Conservation (phyloP, 2,797 vertebrate species). For the Scolopax bukidnonensis region DNA sequence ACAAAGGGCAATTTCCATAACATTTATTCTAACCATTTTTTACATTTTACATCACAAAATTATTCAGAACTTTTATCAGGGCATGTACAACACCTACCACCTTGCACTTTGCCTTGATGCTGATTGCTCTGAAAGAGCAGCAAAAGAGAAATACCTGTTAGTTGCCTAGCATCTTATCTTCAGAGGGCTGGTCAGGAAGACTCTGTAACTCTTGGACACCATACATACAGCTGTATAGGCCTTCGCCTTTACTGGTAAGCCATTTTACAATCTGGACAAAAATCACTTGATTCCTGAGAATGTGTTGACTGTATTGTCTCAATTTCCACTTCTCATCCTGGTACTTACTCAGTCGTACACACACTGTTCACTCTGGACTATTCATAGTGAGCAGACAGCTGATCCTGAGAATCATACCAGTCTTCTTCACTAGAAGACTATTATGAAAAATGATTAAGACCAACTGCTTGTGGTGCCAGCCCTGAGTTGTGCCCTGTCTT, state of each 20-base stretch:
- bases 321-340: neutral
- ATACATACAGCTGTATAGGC: neutral
- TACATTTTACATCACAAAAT: slow-evolving; percentile 34
- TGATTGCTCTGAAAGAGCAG: neutral
- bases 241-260: neutral
- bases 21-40: slow-evolving; percentile 40
- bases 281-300: neutral
- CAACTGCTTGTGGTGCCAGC: neutral
- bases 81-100: slow-evolving; percentile 1
- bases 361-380: neutral
- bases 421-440: neutral
- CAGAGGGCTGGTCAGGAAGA: neutral
- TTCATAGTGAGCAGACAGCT: neutral
- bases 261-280: neutral
- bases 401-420: neutral
- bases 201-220: neutral
- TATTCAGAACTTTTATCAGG: slow-evolving; percentile 45
- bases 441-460: neutral
- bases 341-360: neutral
- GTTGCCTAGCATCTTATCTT: neutral
- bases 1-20: slow-evolving; percentile 55
- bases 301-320: neutral
- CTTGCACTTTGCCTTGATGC: slow-evolving; percentile 15
- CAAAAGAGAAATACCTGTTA: neutral
- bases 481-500: neutral